Base-by-base conservation (phyloP, 2,113 vertebrate species). In the Istiophorus platypterus region DNA sequence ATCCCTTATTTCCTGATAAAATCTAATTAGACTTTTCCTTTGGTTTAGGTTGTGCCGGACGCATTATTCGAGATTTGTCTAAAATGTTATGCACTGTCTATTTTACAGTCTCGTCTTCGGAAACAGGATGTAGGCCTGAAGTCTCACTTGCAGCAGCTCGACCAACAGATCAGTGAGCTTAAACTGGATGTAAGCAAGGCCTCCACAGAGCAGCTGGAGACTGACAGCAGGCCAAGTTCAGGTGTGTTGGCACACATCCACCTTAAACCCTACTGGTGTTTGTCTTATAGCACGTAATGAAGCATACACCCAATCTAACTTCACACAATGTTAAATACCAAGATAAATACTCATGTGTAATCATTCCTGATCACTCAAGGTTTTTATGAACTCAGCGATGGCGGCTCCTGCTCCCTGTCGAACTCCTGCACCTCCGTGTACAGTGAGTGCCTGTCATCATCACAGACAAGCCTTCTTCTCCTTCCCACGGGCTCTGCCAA, bases 151-250 rank as follows among this genome's bases (percentile, higher is more conserved):
- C 97, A 98, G 85, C 97, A 97, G 85, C 94, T 98, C 81, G 98
- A 97, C 86, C 96, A 96, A 76, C 95, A 96, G 89, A 98, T 99
- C 80, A 97, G 95, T 4, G 96, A 97, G 85, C 95, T 99, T 63
- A 98, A 97, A 81, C 91, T 99, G 87, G 97, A 96, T 0, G 95
- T 96, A 59, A 93, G 85, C 86, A 96, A 97, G 41, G 93, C 94
- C 4, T 95, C 96, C 63, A 89, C 90, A 1, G 97, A 98, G 84
- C 96, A 95, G 68, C 89, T 94, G 47, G 98, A 99, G 76, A 96
- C 95, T 2, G 97, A 99, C 95, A 99, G 98, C 91, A 93, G 98
- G 26, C 98, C 97, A 75, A 99, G 98, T 92, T 99, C 98, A 91
- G 97, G 98, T 98, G 90, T 90, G 61, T 41, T 58, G 0, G 42